phyloP scores from a whole-genome alignment of 2,888 invertebrate species.

The Acrocyrtus sp. region DNA sequence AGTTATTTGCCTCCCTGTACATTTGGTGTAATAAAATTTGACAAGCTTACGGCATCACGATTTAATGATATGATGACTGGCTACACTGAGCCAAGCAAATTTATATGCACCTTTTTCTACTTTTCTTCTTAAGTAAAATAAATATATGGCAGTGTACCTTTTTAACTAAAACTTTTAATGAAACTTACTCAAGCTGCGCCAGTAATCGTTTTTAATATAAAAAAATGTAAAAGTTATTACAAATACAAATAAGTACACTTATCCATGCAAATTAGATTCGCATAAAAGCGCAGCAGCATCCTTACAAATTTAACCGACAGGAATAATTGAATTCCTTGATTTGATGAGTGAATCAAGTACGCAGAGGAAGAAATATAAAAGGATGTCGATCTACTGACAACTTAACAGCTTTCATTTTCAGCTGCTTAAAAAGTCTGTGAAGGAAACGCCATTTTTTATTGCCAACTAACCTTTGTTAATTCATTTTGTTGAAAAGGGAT shows the following conservation, averaged over 20 bases:
- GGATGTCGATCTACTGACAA: constrained; percentile 5
- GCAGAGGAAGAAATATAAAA: background rate
- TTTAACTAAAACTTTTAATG: too few relatives aligned
- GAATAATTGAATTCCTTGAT: constrained; percentile 15
- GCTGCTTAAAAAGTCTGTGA: background rate
- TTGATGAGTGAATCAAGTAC: constrained; percentile 7
- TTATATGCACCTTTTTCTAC: too few relatives aligned
- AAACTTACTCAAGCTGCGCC: too few relatives aligned
- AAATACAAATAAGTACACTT: too few relatives aligned
- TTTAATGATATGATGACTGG: background rate
- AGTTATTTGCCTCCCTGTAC: background rate
- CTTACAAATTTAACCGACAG: constrained; percentile 11
- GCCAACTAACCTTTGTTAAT: background rate
- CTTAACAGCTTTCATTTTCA: constrained; percentile 3
- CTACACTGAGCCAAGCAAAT: too few relatives aligned
- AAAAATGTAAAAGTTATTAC: too few relatives aligned
- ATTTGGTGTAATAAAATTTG: background rate
- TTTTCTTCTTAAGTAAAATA: background rate
- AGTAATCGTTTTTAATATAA: too few relatives aligned
- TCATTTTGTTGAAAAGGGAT: background rate
- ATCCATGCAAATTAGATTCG: too few relatives aligned
- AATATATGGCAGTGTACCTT: too few relatives aligned
- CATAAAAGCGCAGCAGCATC: background rate
- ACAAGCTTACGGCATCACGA: background rate
- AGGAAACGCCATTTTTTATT: background rate